phyloP scores from a whole-genome alignment of 2,113 vertebrate species.

The Pica pica region DNA sequence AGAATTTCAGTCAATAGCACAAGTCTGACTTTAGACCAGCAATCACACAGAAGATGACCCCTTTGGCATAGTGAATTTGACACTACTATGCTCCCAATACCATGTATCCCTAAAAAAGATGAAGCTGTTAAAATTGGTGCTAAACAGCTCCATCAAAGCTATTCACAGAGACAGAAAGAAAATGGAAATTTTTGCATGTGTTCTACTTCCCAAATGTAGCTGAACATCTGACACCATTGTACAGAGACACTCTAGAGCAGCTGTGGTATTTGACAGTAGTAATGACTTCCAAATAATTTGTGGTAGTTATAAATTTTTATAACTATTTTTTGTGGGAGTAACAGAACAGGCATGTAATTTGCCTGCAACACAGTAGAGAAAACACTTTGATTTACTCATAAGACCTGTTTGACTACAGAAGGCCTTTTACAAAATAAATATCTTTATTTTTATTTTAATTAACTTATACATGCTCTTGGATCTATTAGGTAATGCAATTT shows the following conservation, averaged over 20 bases:
- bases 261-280: background rate
- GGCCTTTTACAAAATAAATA: background rate
- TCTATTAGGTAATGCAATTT: background rate
- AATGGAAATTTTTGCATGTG: background rate
- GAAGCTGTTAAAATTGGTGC: background rate
- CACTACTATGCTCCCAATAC: background rate
- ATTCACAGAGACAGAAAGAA: background rate
- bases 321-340: background rate
- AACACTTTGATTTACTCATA: background rate
- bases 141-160: background rate
- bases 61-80: background rate
- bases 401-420: background rate
- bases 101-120: background rate
- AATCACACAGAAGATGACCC: background rate
- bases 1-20: background rate
- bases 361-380: rapidly evolving
- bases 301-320: background rate
- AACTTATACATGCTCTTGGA: background rate
- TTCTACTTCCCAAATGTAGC: background rate
- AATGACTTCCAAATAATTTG: background rate
- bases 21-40: background rate
- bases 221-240: background rate
- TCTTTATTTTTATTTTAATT: constrained; percentile 18
- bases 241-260: background rate
- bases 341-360: background rate